Evolutionary conservation across 2,113 vertebrate genomes (phyloP).

Genomic region (rabbit (Oryctolagus cuniculus)): DNA sequence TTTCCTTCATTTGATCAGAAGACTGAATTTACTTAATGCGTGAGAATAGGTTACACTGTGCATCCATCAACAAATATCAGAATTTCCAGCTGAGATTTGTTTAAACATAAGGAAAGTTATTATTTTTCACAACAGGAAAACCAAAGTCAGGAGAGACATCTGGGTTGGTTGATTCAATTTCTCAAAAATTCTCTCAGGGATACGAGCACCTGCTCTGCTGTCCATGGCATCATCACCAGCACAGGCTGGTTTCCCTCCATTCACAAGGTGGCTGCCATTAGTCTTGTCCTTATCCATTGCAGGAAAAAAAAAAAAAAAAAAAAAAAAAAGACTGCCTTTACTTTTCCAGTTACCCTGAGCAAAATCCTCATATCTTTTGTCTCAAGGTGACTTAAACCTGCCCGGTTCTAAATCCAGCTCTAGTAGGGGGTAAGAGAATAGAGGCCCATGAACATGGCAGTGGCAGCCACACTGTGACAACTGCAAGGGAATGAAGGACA

Average conservation of each 20-base stretch:
- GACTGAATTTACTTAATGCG: background rate
- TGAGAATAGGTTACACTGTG: slow-evolving; percentile 28
- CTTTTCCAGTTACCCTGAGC: background rate
- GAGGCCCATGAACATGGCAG: background rate
- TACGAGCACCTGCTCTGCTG: accelerated
- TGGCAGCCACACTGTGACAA: background rate
- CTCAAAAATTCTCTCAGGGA: background rate
- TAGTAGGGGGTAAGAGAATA: background rate
- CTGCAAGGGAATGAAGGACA: background rate
- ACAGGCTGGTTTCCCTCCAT: background rate
- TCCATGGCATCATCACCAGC: too few relatives aligned
- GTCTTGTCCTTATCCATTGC: background rate
- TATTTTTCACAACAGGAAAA: background rate
- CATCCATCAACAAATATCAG: slow-evolving; percentile 1
- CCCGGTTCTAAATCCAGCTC: background rate
- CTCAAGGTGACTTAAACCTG: background rate
- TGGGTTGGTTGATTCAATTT: background rate
- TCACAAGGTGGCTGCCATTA: background rate
- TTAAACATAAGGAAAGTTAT: background rate
- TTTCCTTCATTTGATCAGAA: background rate
- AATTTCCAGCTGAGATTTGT: background rate
- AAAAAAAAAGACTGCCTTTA: background rate
- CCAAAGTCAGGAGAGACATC: background rate
- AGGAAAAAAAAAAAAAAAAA: background rate
- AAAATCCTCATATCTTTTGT: background rate